These are phyloP conservation scores for Neofelis nebulosa DNA, from an alignment of 2,113 vertebrate species.

Conservation along the genomic window DNA sequence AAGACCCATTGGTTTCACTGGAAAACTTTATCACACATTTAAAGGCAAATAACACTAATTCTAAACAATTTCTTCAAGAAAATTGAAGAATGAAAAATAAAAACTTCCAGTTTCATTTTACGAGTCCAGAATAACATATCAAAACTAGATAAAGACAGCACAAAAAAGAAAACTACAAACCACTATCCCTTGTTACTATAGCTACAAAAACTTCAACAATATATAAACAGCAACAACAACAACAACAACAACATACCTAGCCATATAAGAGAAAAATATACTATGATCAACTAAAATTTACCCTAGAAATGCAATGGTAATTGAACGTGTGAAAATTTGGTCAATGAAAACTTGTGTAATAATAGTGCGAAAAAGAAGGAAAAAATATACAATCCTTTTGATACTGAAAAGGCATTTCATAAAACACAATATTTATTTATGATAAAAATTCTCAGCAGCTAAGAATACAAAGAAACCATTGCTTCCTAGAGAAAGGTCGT, in stretches of 20 bases:
- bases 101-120: neutral
- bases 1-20: neutral
- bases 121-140: neutral
- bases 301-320: neutral
- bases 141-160: neutral
- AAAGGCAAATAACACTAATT: neutral
- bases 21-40: neutral
- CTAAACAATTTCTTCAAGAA: neutral
- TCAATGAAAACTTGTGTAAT: neutral
- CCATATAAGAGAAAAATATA: neutral
- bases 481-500: neutral
- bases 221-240: neutral
- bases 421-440: neutral
- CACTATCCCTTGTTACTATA: neutral
- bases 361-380: neutral
- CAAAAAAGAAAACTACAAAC: neutral
- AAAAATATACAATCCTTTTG: neutral
- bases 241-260: neutral
- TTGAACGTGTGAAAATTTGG: neutral
- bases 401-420: neutral
- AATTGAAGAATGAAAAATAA: neutral
- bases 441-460: neutral
- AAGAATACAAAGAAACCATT: neutral
- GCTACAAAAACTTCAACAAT: neutral
- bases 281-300: neutral